These are phyloP conservation scores for Alca torda DNA, from an alignment of 2,797 vertebrate genomes.

Conservation along the genomic window DNA sequence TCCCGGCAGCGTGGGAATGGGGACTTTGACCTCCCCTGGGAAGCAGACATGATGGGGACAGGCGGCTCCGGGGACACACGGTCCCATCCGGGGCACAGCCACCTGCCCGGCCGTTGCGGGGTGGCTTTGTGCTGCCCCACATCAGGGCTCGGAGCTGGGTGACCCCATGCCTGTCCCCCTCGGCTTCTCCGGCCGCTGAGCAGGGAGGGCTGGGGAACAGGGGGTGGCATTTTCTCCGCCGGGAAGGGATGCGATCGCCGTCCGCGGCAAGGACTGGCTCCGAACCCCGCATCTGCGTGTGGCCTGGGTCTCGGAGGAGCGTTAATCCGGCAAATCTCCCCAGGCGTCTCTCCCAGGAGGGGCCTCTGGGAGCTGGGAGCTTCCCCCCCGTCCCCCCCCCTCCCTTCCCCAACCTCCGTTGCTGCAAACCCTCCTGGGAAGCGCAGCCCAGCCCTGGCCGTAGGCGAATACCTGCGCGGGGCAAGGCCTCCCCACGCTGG, in stretches of 20 bases:
- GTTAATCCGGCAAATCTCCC: not conserved
- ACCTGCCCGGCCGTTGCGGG: not conserved
- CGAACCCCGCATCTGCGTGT: not conserved
- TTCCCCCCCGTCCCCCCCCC: not conserved
- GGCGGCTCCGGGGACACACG: not conserved
- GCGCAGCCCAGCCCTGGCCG: slow-evolving; percentile 19
- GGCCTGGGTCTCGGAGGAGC: not conserved
- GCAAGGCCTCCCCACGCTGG: slow-evolving; percentile 39
- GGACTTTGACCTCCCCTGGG: not conserved
- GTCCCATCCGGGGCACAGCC: not conserved
- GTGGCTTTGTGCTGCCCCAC: not conserved
- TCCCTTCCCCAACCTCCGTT: not conserved
- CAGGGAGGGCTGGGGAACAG: not conserved
- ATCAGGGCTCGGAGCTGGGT: not conserved
- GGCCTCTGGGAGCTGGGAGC: not conserved
- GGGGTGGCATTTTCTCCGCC: accelerated
- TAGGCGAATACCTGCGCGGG: slow-evolving; percentile 29
- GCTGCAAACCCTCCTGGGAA: slow-evolving; percentile 29
- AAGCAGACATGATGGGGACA: accelerated
- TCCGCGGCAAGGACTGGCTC: not conserved
- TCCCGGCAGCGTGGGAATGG: not conserved
- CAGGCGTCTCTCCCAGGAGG: not conserved
- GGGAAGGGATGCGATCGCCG: not conserved
- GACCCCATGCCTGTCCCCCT: accelerated
- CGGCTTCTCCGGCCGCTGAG: accelerated